A percentile compares a stretch with the other conserved stretches of the same genome.
phyloP scores from a whole-genome alignment of 2,797 vertebrate genomes.

The Mallotus villosus region DNA sequence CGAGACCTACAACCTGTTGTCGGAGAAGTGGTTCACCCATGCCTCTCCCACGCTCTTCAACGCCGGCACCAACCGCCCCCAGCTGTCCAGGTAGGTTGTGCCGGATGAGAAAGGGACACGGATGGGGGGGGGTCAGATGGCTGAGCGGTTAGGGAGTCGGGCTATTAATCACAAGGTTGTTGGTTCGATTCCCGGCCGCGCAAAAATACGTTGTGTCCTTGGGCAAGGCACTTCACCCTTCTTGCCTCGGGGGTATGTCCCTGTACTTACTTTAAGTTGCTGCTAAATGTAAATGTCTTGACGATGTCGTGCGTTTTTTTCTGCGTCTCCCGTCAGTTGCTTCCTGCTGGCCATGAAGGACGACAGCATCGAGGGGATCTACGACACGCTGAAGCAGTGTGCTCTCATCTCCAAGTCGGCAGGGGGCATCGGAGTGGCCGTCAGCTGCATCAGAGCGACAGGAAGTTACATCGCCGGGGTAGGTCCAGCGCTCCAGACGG shows the following conservation, averaged over 20 bases:
- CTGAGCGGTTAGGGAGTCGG: too few relatives aligned
- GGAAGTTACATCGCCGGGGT: constrained; percentile 98
- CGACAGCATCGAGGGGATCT: constrained; percentile 97
- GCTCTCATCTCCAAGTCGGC: constrained; percentile 97
- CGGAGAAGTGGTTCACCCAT: constrained; percentile 97
- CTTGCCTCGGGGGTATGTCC: too few relatives aligned
- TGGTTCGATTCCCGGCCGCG: too few relatives aligned
- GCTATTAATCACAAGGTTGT: too few relatives aligned
- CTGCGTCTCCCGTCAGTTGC: constrained; percentile 73
- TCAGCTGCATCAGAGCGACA: constrained; percentile 93
- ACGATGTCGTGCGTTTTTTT: neutral
- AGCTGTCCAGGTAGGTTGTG: constrained; percentile 86
- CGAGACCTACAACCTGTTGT: constrained; percentile 96
- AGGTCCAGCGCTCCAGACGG: constrained; percentile 32
- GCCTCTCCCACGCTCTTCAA: constrained; percentile 98
- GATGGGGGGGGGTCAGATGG: too few relatives aligned
- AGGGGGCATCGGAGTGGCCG: constrained; percentile 92
- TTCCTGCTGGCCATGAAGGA: constrained; percentile 97
- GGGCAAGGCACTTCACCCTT: too few relatives aligned
- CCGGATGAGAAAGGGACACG: neutral
- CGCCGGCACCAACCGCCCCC: constrained; percentile 92
- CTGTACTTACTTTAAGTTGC: too few relatives aligned
- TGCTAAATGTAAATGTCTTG: too few relatives aligned
- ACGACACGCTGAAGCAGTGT: constrained; percentile 95
- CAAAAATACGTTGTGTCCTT: too few relatives aligned